Base-by-base conservation (phyloP, 2,113 vertebrate genomes). In the Paramormyrops kingsleyae region DNA sequence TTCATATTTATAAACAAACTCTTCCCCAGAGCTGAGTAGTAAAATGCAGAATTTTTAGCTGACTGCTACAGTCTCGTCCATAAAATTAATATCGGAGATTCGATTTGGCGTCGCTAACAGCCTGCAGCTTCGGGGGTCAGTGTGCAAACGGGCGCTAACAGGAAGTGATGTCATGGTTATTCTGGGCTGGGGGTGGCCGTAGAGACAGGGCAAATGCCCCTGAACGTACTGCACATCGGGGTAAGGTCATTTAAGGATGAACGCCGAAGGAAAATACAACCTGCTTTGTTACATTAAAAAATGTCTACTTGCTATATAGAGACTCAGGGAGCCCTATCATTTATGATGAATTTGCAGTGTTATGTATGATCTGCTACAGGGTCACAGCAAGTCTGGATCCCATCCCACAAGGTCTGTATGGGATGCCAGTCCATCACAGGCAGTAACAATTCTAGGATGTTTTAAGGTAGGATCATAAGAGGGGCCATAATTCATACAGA, bases 1-100 rank as follows among this genome's bases (percentile, higher is more conserved):
- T 91, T 93, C 89, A 89, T 44, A 90, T 90, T 84, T 89, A 92
- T 91, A 93, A 94, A 92, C 92, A 95, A 93, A 92, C 87, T 90
- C 70, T 91, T 91, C 89, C 92, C 92, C 46, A 21, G 87, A 92
- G 93, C 89, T 59, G 70, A 91, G 92, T 52, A 44, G 87, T 74
- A 42, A 88, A 91, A 85, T 66, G 42, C 56, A 19, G 86, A 50
- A 59, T 87, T 59, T 49, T 83, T 88, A 92, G 27, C 62, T 86
- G 91, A 91, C 87, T 87, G 85, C 1, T 4, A 90, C 80, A 83
- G 89, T 88, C 83, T 90, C 35, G 86, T 8, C 89, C 90, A 86
- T 52, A 50, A 89, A 90, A 89, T 90, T 35, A 59, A 85, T 83
- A 52, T 92, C 90, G 56, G 15, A 86, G 90, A 86, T 66, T 56